Base-by-base conservation (phyloP, 2,888 invertebrate genomes). In the Synergus laeviventris region DNA sequence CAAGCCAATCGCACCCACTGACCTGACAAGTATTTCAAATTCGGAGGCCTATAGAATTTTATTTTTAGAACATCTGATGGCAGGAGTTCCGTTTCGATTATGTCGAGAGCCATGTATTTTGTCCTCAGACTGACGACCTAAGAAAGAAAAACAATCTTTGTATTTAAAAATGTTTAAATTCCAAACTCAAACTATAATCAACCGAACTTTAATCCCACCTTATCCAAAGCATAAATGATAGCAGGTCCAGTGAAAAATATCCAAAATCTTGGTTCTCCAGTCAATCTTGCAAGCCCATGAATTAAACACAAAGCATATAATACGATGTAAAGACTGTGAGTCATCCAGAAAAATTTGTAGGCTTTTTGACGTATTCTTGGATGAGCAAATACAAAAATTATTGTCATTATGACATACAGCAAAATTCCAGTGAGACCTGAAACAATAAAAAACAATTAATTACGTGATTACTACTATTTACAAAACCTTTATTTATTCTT, bases 371-470 rank as follows among this genome's bases (percentile, higher is more conserved):
- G 94, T 79, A 98, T 96, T 4, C 95, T 94, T 0, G 98, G 98
- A 91, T 98, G 97, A 0, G 98, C 98, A 89, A 99, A 99, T n/a
- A 98, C 96, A 89, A 98, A 98, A 84, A 99, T 98, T 75, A 98
- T 95, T 89, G 97, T 96, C 96, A 98, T 98, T 75, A 98, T 95
- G 74, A 96, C 93, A 89, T 97, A 98, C 0, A 98, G 92, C 1
- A 97, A 88, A 0, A 98, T 96, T 14, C 98, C 98, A 2, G 96
- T 97, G 4, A 97, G 91, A 81, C 98, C 97, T 96, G 89, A 1
- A 90, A 90, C 21, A 76, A 74, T 24, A 36, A 73, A 59, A 38
- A 8, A 49, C 7, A 21, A 54, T 56, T 16, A 8, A 74, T 31
- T 42, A n/a, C 21, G 9, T 24, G 42, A 60, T 74, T 62, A 8